A percentile compares a stretch with the other conserved stretches of the same genome.
Conservation (phyloP, 2,888 invertebrate genomes). For the Platypus cylindrus region DNA sequence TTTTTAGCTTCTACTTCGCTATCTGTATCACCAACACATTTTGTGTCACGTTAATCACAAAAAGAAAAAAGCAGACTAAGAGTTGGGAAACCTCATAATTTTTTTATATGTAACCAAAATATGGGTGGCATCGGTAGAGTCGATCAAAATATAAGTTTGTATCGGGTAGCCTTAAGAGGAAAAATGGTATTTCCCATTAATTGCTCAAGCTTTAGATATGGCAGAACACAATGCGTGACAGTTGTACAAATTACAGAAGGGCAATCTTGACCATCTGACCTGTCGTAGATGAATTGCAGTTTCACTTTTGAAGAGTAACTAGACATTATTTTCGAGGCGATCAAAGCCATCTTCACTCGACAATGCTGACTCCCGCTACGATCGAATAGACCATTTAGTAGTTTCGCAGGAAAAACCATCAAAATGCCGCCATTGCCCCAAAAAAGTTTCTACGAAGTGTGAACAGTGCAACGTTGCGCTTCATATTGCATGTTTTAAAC, state of each 20-base stretch:
- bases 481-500: neutral
- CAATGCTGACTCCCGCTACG: slow-evolving; percentile 1
- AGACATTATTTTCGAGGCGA: neutral
- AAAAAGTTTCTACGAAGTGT: slow-evolving; percentile 1
- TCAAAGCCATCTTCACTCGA: neutral
- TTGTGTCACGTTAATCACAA: slow-evolving; percentile 1
- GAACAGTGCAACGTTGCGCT: neutral
- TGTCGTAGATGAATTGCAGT: neutral
- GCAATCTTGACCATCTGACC: slow-evolving; percentile 8
- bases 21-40: neutral
- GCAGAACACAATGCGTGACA: slow-evolving; percentile 13
- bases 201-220: slow-evolving; percentile 16
- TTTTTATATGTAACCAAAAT: neutral
- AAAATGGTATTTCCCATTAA: slow-evolving; percentile 19
- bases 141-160: too few species aligned
- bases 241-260: neutral
- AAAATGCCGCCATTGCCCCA: neutral
- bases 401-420: neutral
- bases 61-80: slow-evolving; percentile 1
- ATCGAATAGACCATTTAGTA: slow-evolving; percentile 2
- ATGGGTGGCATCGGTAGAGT: slow-evolving; percentile 4
- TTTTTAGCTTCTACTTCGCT: slow-evolving; percentile 3
- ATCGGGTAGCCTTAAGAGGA: slow-evolving; percentile 10
- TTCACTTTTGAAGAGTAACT: slow-evolving; percentile 1
- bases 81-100: neutral